Evolutionary conservation across 2,888 invertebrate species (phyloP).

Genomic region (Hemistola chrysoprasaria): DNA sequence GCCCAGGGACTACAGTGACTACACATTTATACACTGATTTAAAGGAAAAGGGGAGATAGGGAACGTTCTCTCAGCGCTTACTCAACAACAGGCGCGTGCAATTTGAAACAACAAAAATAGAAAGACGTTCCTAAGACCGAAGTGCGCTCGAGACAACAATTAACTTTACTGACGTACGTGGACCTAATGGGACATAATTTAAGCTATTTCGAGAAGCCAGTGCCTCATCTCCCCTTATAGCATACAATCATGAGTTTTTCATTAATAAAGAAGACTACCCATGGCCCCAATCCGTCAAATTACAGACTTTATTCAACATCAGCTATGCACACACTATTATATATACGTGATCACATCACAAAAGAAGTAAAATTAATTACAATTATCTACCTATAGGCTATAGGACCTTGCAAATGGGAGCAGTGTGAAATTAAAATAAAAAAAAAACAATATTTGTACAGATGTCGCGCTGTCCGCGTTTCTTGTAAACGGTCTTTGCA

Average conservation of each 20-base stretch:
- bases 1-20: too few species aligned
- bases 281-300: slow-evolving; percentile 16
- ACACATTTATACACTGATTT: too few species aligned
- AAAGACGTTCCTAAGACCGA: too few species aligned
- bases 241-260: neutral
- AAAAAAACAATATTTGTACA: slow-evolving; percentile 14
- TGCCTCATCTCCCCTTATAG: too few species aligned
- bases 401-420: slow-evolving; percentile 3
- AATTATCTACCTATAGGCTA: neutral
- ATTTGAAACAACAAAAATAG: too few species aligned
- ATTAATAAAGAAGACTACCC: slow-evolving; percentile 6
- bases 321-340: slow-evolving; percentile 24
- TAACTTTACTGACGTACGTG: too few species aligned
- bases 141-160: too few species aligned
- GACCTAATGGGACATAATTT: too few species aligned
- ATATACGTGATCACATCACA: slow-evolving; percentile 19
- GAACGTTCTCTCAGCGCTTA: too few species aligned
- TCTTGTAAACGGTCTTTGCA: slow-evolving; percentile 1
- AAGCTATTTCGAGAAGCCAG: too few species aligned
- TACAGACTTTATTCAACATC: slow-evolving; percentile 15
- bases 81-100: too few species aligned
- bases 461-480: slow-evolving; percentile 8
- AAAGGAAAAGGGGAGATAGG: too few species aligned
- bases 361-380: slow-evolving; percentile 22
- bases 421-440: slow-evolving; percentile 10